phyloP scores from a whole-genome alignment of 2,797 vertebrate genomes.

The Eidolon dupreanum region DNA sequence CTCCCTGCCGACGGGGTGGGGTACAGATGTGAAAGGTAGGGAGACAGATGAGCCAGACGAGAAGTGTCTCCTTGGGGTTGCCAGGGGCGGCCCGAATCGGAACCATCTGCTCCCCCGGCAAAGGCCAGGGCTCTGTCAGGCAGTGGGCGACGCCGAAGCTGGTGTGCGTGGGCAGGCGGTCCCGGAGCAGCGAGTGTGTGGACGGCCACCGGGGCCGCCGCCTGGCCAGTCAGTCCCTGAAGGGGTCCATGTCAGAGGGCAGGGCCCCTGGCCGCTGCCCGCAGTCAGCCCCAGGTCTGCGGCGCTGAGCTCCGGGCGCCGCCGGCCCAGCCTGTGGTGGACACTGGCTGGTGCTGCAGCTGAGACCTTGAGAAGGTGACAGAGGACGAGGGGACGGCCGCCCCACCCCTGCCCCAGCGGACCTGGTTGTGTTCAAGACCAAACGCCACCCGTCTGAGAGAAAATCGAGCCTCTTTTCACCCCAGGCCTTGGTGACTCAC shows the following conservation, averaged over 20 bases:
- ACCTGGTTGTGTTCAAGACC: slow-evolving; percentile 50
- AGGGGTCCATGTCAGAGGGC: neutral
- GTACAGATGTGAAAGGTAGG: neutral
- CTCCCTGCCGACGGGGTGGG: neutral
- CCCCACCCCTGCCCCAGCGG: neutral
- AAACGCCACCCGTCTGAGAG: neutral
- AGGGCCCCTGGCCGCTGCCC: neutral
- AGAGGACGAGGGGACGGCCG: neutral
- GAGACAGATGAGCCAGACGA: neutral
- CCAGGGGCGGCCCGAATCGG: neutral
- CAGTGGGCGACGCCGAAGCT: neutral
- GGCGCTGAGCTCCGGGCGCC: neutral
- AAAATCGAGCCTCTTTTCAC: neutral
- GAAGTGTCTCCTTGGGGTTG: neutral
- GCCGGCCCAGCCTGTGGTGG: neutral
- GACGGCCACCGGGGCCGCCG: neutral
- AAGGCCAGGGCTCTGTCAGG: neutral
- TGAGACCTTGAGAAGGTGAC: neutral
- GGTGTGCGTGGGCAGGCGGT: neutral
- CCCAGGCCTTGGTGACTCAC: slow-evolving; percentile 83
- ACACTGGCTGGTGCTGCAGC: neutral
- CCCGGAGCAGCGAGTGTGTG: neutral
- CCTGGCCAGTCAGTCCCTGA: neutral
- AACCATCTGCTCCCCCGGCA: neutral
- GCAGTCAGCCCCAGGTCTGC: neutral